Conservation (phyloP, 30 jellyfish, hydroid and myxozoan genomes). For the Nemopilema nomurai region DNA sequence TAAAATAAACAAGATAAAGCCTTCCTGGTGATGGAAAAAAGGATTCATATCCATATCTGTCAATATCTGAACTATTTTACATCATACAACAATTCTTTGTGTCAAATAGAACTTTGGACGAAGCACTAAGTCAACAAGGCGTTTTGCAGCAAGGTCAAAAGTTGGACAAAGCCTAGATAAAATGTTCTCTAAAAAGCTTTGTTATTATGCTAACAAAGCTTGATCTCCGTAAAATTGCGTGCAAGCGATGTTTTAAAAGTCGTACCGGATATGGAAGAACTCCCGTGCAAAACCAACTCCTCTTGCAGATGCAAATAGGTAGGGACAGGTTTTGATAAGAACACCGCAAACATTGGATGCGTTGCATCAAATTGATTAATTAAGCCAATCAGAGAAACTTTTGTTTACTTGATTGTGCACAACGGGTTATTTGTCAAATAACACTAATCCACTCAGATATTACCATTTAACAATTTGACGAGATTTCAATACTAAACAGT, state of each 20-base stretch:
- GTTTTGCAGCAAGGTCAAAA: background rate
- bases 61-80: no score
- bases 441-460: slow-evolving; percentile 18
- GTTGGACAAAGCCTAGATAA: background rate
- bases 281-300: background rate
- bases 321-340: background rate
- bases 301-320: background rate
- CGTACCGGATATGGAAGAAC: background rate
- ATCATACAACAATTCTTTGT: no score
- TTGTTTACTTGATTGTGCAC: slow-evolving; percentile 13
- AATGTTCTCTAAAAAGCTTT: background rate
- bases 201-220: background rate
- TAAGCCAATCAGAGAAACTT: slow-evolving; percentile 33
- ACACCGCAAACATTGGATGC: background rate
- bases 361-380: background rate
- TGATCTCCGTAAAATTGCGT: background rate
- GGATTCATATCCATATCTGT: no score
- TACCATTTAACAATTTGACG: background rate
- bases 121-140: no score
- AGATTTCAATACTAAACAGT: background rate
- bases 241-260: background rate
- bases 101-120: no score
- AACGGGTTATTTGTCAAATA: slow-evolving; percentile 17
- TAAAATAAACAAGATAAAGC: no score
- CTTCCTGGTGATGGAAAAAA: no score